Evolutionary conservation across 2,888 invertebrate genomes (phyloP).

Genomic region (Drosophila merina): DNA sequence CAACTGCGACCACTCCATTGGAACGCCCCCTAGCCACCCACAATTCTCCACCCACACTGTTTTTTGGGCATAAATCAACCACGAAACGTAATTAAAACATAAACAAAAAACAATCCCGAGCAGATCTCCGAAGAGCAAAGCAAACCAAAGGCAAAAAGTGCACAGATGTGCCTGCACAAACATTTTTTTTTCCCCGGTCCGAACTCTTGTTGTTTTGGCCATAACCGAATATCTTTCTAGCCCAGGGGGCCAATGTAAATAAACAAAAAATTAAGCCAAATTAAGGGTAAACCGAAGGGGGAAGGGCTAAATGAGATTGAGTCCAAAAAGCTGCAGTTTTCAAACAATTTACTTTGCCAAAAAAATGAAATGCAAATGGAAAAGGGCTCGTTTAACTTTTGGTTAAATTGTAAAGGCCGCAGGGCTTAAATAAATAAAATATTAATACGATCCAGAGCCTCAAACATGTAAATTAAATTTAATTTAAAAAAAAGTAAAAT

Average conservation of each 20-base stretch:
- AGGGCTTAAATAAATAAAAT: conserved; percentile 40
- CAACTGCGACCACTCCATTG: conserved; percentile 26
- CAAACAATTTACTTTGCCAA: conserved; percentile 4
- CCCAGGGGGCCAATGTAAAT: conserved; percentile 26
- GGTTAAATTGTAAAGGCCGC: conserved; percentile 29
- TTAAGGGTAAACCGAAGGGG: conserved; percentile 19
- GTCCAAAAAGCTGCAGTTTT: conserved; percentile 15
- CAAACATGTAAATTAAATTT: conserved; percentile 60
- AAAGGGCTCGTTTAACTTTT: conserved; percentile 14
- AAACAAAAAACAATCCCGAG: conserved; percentile 59
- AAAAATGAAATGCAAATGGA: conserved; percentile 15
- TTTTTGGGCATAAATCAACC: conserved; percentile 68
- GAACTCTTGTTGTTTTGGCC: conserved; percentile 24
- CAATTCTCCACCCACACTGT: conserved; percentile 20
- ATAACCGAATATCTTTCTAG: conserved; percentile 38
- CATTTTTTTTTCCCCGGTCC: conserved; percentile 19
- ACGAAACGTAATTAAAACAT: conserved; percentile 75
- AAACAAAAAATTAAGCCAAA: conserved; percentile 30
- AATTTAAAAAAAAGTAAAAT: conserved; percentile 43
- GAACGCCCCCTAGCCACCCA: neutral
- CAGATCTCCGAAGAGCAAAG: conserved; percentile 44
- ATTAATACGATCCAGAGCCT: conserved; percentile 26
- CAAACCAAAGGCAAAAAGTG: conserved; percentile 50
- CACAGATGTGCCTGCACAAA: conserved; percentile 59
- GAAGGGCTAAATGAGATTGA: neutral